Evolutionary conservation across 2,797 vertebrate species (phyloP).

Genomic region (Leptoclinus maculatus): DNA sequence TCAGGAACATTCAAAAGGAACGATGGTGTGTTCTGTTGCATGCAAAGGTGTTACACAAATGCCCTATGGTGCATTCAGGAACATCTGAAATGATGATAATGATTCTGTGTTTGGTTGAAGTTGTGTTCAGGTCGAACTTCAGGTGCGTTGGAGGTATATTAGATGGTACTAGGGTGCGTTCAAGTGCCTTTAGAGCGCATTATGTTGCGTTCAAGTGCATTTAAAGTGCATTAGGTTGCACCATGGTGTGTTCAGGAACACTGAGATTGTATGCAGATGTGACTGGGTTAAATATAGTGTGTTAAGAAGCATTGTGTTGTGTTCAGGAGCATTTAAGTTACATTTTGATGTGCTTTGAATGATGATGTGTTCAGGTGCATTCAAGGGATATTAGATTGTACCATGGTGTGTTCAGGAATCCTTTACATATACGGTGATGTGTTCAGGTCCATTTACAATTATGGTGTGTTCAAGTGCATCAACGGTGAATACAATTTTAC

Average conservation of each 20-base stretch:
- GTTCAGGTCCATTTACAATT: background rate
- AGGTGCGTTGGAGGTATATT: too few species aligned
- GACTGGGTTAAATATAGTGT: background rate
- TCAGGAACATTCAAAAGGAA: background rate
- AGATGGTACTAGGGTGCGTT: background rate
- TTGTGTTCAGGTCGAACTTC: too few species aligned
- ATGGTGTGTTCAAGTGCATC: too few species aligned
- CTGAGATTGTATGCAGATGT: background rate
- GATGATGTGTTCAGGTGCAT: too few species aligned
- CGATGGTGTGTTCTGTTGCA: too few species aligned
- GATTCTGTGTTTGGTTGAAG: too few species aligned
- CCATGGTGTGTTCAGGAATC: background rate
- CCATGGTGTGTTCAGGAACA: conserved; percentile 2
- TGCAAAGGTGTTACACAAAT: background rate
- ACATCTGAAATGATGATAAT: too few species aligned
- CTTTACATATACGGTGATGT: background rate
- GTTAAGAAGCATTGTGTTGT: background rate
- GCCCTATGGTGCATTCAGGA: too few species aligned
- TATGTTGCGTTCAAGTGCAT: background rate
- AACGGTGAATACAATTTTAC: too few species aligned
- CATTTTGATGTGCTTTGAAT: too few species aligned
- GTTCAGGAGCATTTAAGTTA: too few species aligned
- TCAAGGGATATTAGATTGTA: too few species aligned
- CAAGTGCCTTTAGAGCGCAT: background rate
- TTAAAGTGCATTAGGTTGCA: background rate